Conservation (phyloP, 30 jellyfish, hydroid and myxozoan species). For the Hydractinia symbiolongicarpus region DNA sequence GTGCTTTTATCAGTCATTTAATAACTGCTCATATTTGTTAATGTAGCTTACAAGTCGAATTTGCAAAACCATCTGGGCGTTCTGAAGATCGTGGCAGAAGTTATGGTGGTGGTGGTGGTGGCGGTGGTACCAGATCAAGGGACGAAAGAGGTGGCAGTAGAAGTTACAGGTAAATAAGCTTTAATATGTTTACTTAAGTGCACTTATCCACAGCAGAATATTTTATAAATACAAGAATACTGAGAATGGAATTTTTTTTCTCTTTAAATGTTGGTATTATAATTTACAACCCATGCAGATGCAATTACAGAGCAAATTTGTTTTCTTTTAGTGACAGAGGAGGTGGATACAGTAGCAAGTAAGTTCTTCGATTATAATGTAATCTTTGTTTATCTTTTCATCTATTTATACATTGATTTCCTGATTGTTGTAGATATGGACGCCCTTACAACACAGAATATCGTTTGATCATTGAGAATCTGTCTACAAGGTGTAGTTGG, state of each 20-base stretch:
- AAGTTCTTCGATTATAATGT: not conserved
- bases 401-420: not conserved
- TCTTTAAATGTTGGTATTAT: too few relatives aligned
- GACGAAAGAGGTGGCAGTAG: conserved; percentile 68
- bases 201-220: not conserved
- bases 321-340: not conserved
- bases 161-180: not conserved
- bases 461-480: conserved; percentile 80
- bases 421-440: conserved; percentile 69
- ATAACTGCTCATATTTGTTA: not conserved
- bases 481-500: conserved; percentile 97
- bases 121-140: conserved; percentile 68
- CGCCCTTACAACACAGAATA: conserved; percentile 99
- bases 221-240: not conserved
- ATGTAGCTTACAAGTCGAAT: conserved; percentile 72
- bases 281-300: too few relatives aligned
- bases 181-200: not conserved
- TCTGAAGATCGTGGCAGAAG: conserved; percentile 59
- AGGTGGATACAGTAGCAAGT: conserved; percentile 38
- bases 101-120: conserved; percentile 50
- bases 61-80: conserved; percentile 85
- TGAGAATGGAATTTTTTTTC: not conserved
- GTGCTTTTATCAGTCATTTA: not conserved
- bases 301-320: too few relatives aligned
- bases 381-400: not conserved